phyloP scores from a whole-genome alignment of 2,888 invertebrate species.

The Dyspetes luteomarginatus region DNA sequence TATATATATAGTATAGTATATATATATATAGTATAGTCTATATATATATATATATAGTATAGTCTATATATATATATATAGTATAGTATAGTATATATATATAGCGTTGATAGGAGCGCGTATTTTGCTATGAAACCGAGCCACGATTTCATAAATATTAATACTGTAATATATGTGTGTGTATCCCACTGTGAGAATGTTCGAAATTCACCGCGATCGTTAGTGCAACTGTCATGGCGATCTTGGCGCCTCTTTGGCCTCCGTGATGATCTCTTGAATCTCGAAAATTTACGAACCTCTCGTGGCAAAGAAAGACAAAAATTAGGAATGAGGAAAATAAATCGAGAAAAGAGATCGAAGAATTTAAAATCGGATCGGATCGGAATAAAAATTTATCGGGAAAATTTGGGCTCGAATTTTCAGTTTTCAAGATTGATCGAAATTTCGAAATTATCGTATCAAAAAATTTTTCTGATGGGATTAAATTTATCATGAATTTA shows the following conservation, averaged over 20 bases:
- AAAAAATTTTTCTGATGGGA: constrained; percentile 2
- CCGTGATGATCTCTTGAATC: constrained; percentile 2
- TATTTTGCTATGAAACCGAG: constrained; percentile 3
- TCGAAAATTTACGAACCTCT: constrained; percentile 48
- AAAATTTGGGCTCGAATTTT: neutral
- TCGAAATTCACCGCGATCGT: constrained; percentile 62
- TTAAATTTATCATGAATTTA: neutral
- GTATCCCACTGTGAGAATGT: constrained; percentile 51
- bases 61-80: neutral
- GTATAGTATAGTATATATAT: neutral
- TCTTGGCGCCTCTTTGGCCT: constrained; percentile 54
- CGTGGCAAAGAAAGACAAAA: neutral
- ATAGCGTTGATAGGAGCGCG: neutral
- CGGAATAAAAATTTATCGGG: neutral
- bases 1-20: no score
- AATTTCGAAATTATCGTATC: no score
- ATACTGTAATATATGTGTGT: constrained; percentile 66
- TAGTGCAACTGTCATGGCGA: constrained; percentile 53
- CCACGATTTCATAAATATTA: constrained; percentile 70
- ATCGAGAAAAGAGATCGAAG: neutral
- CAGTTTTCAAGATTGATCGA: no score
- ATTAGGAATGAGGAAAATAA: neutral
- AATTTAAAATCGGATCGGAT: neutral
- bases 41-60: neutral
- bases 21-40: neutral